phyloP scores from a whole-genome alignment of 2,888 invertebrate genomes.

The Rotaria sp. region DNA sequence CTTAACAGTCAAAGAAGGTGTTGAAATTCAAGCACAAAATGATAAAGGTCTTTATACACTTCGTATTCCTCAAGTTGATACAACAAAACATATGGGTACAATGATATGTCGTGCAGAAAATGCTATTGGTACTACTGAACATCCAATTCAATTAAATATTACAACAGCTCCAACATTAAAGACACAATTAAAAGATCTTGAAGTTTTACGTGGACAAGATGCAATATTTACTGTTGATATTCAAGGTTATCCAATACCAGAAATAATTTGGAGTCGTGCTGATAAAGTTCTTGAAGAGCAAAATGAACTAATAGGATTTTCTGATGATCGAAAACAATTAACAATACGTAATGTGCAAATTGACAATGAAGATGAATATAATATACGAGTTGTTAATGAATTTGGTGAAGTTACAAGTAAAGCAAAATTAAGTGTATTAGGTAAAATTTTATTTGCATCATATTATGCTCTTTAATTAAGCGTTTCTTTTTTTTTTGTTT shows the following conservation, averaged over 20 bases:
- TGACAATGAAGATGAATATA: slow-evolving; percentile 33
- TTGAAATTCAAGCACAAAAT: slow-evolving; percentile 39
- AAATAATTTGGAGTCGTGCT: slow-evolving; percentile 34
- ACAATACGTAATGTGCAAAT: slow-evolving; percentile 12
- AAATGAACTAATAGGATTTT: slow-evolving; percentile 17
- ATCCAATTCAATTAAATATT: slow-evolving; percentile 27
- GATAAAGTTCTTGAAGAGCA: slow-evolving; percentile 1
- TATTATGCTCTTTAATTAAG: background rate
- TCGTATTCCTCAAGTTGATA: slow-evolving; percentile 25
- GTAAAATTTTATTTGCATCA: slow-evolving; percentile 11
- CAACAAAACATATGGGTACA: slow-evolving; percentile 30
- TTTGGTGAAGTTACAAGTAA: slow-evolving; percentile 32
- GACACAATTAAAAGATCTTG: slow-evolving; percentile 32
- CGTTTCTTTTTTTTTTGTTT: background rate
- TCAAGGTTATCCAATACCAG: slow-evolving; percentile 37
- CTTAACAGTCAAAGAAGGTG: slow-evolving; percentile 47
- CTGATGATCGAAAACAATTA: slow-evolving; percentile 34
- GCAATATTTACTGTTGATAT: slow-evolving; percentile 8
- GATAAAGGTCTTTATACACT: slow-evolving; percentile 36
- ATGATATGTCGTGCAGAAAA: slow-evolving; percentile 27
- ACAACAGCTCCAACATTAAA: slow-evolving; percentile 32
- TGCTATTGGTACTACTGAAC: slow-evolving; percentile 23
- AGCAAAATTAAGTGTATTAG: slow-evolving; percentile 33
- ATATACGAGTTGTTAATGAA: slow-evolving; percentile 25
- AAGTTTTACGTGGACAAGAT: slow-evolving; percentile 31